These are phyloP conservation scores for Agrypnus murinus DNA, from an alignment of 2,888 invertebrate species.

Conservation along the genomic window DNA sequence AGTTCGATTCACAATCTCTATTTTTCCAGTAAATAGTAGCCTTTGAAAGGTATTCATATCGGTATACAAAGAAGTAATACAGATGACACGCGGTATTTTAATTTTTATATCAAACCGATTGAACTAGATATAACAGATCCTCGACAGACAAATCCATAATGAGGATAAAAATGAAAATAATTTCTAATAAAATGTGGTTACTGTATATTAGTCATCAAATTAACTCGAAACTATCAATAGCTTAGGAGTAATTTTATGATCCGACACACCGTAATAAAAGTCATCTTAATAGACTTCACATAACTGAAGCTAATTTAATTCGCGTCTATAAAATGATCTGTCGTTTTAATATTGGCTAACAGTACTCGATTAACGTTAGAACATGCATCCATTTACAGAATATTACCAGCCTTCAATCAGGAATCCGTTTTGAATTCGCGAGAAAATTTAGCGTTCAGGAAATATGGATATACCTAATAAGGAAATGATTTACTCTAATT, in stretches of 20 bases:
- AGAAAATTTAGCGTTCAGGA: slow-evolving; percentile 4
- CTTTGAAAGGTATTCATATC: too few species aligned
- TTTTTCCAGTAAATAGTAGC: too few species aligned
- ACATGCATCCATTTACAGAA: slow-evolving; percentile 30
- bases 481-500: slow-evolving; percentile 12
- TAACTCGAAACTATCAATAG: slow-evolving; percentile 30
- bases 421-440: slow-evolving; percentile 19
- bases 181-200: slow-evolving; percentile 16
- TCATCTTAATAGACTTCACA: slow-evolving; percentile 55
- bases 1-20: too few species aligned
- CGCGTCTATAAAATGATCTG: slow-evolving; percentile 55
- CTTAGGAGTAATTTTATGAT: slow-evolving; percentile 34
- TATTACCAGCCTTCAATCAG: slow-evolving; percentile 28
- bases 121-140: too few species aligned
- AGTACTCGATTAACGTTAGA: slow-evolving; percentile 42
- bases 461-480: slow-evolving; percentile 15
- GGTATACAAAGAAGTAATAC: too few species aligned
- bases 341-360: slow-evolving; percentile 53
- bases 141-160: too few species aligned
- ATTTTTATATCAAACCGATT: too few species aligned
- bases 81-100: too few species aligned
- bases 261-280: slow-evolving; percentile 49
- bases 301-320: slow-evolving; percentile 58
- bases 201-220: slow-evolving; percentile 30
- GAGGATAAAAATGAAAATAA: slow-evolving; percentile 12